Evolutionary conservation across 37 sponge, comb jelly and placozoan species (phyloP), one percentile per base, ranked within the genome.

Genomic region (Beroe ovata): DNA sequence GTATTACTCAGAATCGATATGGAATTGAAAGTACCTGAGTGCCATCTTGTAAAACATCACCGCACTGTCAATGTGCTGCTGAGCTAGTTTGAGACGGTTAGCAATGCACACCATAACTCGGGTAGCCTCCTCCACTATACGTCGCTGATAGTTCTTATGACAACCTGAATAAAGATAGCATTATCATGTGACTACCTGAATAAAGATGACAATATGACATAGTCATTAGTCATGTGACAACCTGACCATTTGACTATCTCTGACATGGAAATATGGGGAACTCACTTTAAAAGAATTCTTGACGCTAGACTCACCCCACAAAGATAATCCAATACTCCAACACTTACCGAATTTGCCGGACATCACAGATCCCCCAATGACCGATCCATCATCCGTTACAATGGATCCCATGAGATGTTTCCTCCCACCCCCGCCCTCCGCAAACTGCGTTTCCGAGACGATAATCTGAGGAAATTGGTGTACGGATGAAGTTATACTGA

Each of bases 31-130:
- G n/a, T n/a, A 60, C 63, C 91, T 89, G 0, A 96, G 77, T 1
- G 99, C 99, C 94, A 99, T 94, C 89, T 99, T 99, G 91, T 94
- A 99, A 91, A 96, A 99, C 60, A 91, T 92, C 62, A 94, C 95
- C 0, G 95, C 99, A 19, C 94, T 92, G 72, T 99, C 99, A n/a
- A 99, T 96, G 89, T 93, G 92, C 60, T 95, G 93, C 64, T 95
- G 94, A 61, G 94, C 94, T 38, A 99, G 92, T 64, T 95, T 93
- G 69, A 99, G 90, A 64, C 91, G 54, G 30, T 90, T 90, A 2
- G 95, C 99, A 8, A 99, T 91, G 29, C 89, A 40, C 0, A 69
- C 72, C 64, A 99, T 64, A 14, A 97, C 89, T 35, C 90, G 72
- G 60, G 92, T 94, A 36, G 96, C 99, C 94, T 77, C 84, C 47